A percentile compares a stretch with the other conserved stretches of the same genome.
These are phyloP conservation scores for Lepidurus arcticus DNA, from an alignment of 1,140 invertebrate genomes.

Conservation along the genomic window DNA sequence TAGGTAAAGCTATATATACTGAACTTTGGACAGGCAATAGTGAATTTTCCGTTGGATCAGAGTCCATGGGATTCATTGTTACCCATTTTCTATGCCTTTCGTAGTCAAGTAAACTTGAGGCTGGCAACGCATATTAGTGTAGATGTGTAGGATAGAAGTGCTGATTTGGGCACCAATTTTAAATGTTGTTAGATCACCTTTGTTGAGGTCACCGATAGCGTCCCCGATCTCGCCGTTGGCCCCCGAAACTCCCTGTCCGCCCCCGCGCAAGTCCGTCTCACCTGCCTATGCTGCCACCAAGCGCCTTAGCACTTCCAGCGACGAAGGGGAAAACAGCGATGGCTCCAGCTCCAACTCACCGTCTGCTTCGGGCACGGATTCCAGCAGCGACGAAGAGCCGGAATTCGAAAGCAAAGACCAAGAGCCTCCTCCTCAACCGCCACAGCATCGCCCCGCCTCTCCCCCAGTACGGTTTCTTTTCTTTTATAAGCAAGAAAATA, in stretches of 20 bases:
- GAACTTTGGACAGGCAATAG: too few species aligned
- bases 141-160: too few species aligned
- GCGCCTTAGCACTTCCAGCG: neutral
- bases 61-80: too few species aligned
- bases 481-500: neutral
- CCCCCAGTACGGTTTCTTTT: neutral
- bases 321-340: conserved; percentile 18
- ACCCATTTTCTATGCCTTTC: too few species aligned
- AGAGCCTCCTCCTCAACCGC: neutral
- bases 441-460: neutral
- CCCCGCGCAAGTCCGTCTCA: neutral
- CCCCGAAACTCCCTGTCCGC: neutral
- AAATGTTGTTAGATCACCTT: neutral
- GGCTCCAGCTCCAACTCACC: conserved; percentile 31
- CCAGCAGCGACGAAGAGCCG: conserved; percentile 24
- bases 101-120: too few species aligned
- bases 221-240: neutral
- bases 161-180: too few species aligned
- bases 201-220: conserved; percentile 2
- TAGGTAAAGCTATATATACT: too few species aligned
- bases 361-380: conserved; percentile 28
- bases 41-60: too few species aligned
- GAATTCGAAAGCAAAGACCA: neutral
- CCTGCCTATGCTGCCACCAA: neutral
- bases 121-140: too few species aligned